Evolutionary conservation across 2,888 invertebrate genomes (phyloP), one percentile per base, ranked within the genome.

Genomic region (Drosophila diplacantha): DNA sequence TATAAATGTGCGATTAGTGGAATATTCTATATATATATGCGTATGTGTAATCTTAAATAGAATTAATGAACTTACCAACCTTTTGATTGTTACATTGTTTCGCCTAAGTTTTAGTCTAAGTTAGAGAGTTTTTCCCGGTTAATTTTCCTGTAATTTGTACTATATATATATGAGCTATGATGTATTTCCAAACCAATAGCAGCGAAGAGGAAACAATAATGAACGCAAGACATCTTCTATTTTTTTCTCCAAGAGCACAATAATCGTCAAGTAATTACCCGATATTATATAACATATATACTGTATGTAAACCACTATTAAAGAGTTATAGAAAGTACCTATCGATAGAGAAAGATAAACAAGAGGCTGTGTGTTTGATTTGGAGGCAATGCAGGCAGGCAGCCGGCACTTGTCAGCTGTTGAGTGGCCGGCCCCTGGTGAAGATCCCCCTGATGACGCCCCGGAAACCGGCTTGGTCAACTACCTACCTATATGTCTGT

Each of bases 61-160:
- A 57, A 18, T 44, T 67, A 56, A 66, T 54, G 50, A 43, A 44
- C 44, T 44, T 44, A 44, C n/a, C 39, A 39, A 55, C 49, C n/a
- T 55, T 61, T 62, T 72, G 57, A 71, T 70, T 74, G 81, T 77
- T 84, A 79, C 65, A 79, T 72, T 56, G 67, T 82, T 76, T 71
- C 66, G 54, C 67, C 71, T 71, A 73, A 68, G 72, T 75, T 75
- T 57, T 73, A 77, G 69, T 63, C 47, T 69, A 75, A 76, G 75
- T 58, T 69, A 65, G 75, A 68, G 31, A 41, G 24, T 46, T 50
- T 65, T 61, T 46, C 39, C 24, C 50, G 57, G 50, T 71, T 67
- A 53, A 59, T 61, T 51, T 44, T 51, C 69, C 72, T 60, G 49
- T 56, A 53, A 18, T 53, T 52, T 54, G 43, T 58, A 53, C 35